phyloP scores from a whole-genome alignment of 1,140 invertebrate species.

The Temnothorax nylanderi region DNA sequence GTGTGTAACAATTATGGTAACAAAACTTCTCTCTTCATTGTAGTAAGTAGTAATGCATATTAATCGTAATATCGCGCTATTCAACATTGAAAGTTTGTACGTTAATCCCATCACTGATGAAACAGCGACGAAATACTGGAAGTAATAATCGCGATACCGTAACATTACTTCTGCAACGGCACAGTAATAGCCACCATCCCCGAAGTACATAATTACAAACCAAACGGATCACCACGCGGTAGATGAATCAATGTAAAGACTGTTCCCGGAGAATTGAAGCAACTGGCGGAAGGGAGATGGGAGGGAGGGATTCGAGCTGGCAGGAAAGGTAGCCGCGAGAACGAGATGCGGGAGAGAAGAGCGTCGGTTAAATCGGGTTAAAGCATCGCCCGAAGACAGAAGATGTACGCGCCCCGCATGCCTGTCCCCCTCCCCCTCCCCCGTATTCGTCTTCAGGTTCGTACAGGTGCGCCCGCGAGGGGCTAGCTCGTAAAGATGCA shows the following conservation, averaged over 20 bases:
- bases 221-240: constrained; percentile 27
- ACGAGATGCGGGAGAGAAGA: not conserved
- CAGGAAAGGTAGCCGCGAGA: not conserved
- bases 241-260: constrained; percentile 41
- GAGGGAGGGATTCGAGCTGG: not conserved
- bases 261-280: constrained; percentile 4
- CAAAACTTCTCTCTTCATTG: not conserved
- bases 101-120: not conserved
- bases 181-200: not conserved
- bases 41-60: not conserved
- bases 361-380: constrained; percentile 61
- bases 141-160: constrained; percentile 27
- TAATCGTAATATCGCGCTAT: not conserved
- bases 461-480: constrained; percentile 77
- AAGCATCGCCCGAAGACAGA: constrained; percentile 72
- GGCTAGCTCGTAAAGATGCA: constrained; percentile 82
- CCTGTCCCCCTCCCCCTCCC: not conserved
- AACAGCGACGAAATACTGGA: not conserved
- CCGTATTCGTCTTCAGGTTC: constrained; percentile 3
- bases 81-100: constrained; percentile 10
- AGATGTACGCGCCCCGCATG: constrained; percentile 53
- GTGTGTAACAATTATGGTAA: not conserved
- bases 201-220: constrained; percentile 38
- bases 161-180: constrained; percentile 32
- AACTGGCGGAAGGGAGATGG: not conserved